Percentiles rank a stretch among this genome's conserved stretches.
Conservation (phyloP, 1,140 invertebrate genomes). For the Teleopsis dalmanni region DNA sequence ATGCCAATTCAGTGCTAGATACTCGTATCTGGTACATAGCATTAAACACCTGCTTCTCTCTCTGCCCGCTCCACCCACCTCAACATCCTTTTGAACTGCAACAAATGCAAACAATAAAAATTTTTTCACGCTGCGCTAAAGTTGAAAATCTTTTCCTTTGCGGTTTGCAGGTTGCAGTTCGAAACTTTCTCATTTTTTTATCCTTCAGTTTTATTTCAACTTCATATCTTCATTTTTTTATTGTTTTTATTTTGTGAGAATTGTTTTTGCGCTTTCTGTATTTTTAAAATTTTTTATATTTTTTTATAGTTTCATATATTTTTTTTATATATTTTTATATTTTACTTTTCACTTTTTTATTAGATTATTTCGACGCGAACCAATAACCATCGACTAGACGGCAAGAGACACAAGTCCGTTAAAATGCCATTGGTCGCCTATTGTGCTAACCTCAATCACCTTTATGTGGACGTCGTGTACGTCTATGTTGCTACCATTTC, state of each 20-base stretch:
- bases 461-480: too few relatives aligned
- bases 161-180: too few relatives aligned
- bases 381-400: constrained; percentile 5
- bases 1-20: too few relatives aligned
- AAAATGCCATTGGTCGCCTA: constrained; percentile 7
- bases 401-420: constrained; percentile 3
- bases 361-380: constrained; percentile 6
- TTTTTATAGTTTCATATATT: constrained; percentile 2
- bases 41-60: too few relatives aligned
- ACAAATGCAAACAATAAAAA: too few relatives aligned
- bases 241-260: not conserved
- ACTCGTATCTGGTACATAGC: too few relatives aligned
- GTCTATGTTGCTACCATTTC: too few relatives aligned
- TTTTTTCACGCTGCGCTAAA: not conserved
- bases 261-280: not conserved
- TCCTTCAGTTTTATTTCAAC: not conserved
- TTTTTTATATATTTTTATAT: not conserved
- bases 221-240: not conserved
- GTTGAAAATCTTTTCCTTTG: not conserved
- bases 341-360: not conserved
- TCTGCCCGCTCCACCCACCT: too few relatives aligned
- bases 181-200: not conserved
- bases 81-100: too few relatives aligned
- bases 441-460: constrained; percentile 2
- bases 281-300: constrained; percentile 6